phyloP scores from a whole-genome alignment of 2,113 vertebrate species.

The Calidris pugnax region DNA sequence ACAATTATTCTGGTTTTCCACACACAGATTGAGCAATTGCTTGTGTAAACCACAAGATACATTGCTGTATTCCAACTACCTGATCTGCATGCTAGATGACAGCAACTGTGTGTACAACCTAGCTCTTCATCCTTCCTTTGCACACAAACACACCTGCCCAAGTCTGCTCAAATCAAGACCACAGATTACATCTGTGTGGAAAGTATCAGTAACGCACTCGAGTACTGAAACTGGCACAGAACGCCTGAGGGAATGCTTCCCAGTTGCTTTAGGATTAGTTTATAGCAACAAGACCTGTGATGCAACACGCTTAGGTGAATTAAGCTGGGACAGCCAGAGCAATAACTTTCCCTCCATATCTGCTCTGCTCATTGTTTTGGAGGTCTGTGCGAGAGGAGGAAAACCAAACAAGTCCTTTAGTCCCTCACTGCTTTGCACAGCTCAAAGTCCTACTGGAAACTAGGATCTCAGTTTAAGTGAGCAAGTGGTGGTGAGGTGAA shows the following conservation, averaged over 20 bases:
- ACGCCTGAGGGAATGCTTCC: fast-evolving
- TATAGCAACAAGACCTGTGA: not conserved
- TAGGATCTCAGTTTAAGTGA: not conserved
- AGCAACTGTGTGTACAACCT: not conserved
- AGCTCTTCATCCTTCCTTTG: not conserved
- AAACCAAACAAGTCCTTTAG: fast-evolving
- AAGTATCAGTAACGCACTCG: not conserved
- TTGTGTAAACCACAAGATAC: not conserved
- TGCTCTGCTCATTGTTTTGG: not conserved
- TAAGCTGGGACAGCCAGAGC: not conserved
- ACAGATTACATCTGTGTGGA: not conserved
- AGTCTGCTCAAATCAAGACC: not conserved
- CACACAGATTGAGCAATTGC: not conserved
- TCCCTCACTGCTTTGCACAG: not conserved
- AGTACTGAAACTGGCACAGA: not conserved
- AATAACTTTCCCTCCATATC: not conserved
- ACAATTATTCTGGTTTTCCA: not conserved
- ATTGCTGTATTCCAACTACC: not conserved
- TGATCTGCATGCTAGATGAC: not conserved
- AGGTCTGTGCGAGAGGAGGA: not conserved
- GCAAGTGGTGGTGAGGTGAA: not conserved
- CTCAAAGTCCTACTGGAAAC: not conserved
- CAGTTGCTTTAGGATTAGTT: not conserved
- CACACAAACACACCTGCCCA: not conserved
- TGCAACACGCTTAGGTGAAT: not conserved